Base-by-base conservation (phyloP, 2,113 vertebrate species). In the Anser cygnoides region DNA sequence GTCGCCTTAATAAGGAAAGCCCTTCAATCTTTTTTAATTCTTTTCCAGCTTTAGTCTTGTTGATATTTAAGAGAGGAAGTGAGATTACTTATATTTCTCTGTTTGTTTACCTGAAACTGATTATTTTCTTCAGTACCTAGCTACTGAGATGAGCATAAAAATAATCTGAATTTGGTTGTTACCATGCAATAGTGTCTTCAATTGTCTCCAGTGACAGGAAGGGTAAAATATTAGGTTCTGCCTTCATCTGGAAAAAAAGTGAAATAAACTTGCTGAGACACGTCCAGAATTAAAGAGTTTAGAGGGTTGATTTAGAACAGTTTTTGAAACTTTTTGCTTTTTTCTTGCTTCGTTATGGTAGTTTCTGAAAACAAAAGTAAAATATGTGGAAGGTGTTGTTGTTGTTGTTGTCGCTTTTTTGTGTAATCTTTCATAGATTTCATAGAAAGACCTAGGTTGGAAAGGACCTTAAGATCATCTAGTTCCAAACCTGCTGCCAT, bases 331-430 rank as follows among this genome's bases (percentile, higher is more conserved):
- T 29, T n/a, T 5, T 14, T 49, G 46, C 20, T 50, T 50, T 50
- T 50, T 41, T 6, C 2, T 0, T 12, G 4, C 6, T 3, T 22
- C 8, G 3, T 75, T 82, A 7, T 83, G 13, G 6, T 55, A 61
- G 57, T 63, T 41, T 55, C 35, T 49, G 9, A 76, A 88, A 85
- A 68, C 67, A 3, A 3, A 55, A 26, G 41, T 1, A 3, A 93
- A 91, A 78, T 0, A 4, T 35, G 22, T n/a, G 52, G 22, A 23
- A 35, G 26, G 13, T 21, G 10, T 7, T 14, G 2, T 23, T 46
- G 46, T 46, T 49, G 20, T 49, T 49, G 20, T 49, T 11, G 11
- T 49, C 5, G 5, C 46, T 22, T 49, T 49, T 49, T 49, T 49
- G 46, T 22, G 46, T 49, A 49, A 49, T 49, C 21, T 49, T 49